A percentile compares a stretch with the other conserved stretches of the same genome.
Evolutionary conservation across 2,888 invertebrate species (phyloP).

Genomic region (Hybos culiciformis): DNA sequence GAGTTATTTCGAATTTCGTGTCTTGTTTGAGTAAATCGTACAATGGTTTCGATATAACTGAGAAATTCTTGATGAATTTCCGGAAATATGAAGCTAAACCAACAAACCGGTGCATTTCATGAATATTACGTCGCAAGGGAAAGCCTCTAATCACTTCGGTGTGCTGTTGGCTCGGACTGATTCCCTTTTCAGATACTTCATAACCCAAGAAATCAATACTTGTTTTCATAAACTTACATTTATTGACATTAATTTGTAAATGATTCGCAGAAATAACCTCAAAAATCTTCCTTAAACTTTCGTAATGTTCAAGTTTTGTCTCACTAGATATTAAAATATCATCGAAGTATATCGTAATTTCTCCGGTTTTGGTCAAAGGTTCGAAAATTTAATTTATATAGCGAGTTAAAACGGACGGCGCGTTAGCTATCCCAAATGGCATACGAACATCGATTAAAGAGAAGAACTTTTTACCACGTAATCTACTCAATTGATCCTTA

Average conservation of each 20-base stretch:
- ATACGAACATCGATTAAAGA: no score
- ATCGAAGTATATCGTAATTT: no score
- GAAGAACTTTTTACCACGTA: no score
- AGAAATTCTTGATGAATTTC: slow-evolving; percentile 8
- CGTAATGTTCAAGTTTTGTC: no score
- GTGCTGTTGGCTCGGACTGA: slow-evolving; percentile 17
- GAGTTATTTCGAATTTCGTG: slow-evolving; percentile 1
- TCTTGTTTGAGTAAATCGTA: background rate
- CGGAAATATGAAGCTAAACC: slow-evolving; percentile 13
- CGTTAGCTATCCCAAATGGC: no score
- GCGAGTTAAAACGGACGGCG: no score
- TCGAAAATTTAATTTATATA: no score
- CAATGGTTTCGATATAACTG: slow-evolving; percentile 4
- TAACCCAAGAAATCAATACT: slow-evolving; percentile 7
- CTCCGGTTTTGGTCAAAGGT: no score
- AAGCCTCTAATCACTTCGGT: slow-evolving; percentile 17
- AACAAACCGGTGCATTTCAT: slow-evolving; percentile 19
- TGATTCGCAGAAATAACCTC: no score
- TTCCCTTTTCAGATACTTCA: slow-evolving; percentile 8
- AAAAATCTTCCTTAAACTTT: no score
- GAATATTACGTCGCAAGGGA: slow-evolving; percentile 16
- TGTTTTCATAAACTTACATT: slow-evolving; percentile 13
- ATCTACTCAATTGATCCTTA: no score
- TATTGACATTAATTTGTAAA: slow-evolving; percentile 13
- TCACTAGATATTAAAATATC: no score